Percentiles rank a stretch among this genome's conserved stretches.
These are phyloP conservation scores for Pachypanchax playfairii DNA, from an alignment of 2,113 vertebrate species.

Conservation along the genomic window DNA sequence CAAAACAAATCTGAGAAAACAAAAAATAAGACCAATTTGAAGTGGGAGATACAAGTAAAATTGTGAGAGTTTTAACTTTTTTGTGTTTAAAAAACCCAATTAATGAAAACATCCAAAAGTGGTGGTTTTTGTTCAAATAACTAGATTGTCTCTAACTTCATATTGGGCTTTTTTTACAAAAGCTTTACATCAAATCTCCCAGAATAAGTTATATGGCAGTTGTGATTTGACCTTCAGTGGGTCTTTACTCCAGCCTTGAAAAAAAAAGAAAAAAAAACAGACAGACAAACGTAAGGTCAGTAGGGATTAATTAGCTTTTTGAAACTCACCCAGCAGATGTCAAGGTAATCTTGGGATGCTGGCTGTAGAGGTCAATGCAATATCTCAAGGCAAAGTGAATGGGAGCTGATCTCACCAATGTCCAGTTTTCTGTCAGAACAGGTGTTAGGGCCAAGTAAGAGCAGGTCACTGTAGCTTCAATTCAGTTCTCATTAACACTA, in stretches of 20 bases:
- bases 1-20: slow-evolving; percentile 31
- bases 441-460: slow-evolving; percentile 50
- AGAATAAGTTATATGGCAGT: slow-evolving; percentile 30
- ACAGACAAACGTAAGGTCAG: slow-evolving; percentile 74
- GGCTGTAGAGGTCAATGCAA: slow-evolving; percentile 77
- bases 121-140: slow-evolving; percentile 26
- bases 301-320: slow-evolving; percentile 83
- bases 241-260: slow-evolving; percentile 65
- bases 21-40: slow-evolving; percentile 35
- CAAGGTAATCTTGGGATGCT: slow-evolving; percentile 78
- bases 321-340: slow-evolving; percentile 77
- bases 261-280: too few relatives aligned
- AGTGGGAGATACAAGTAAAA: slow-evolving; percentile 39
- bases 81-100: too few relatives aligned
- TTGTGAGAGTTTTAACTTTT: too few relatives aligned
- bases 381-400: slow-evolving; percentile 67
- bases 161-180: slow-evolving; percentile 29
- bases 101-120: slow-evolving; percentile 19
- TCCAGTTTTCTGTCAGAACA: slow-evolving; percentile 36
- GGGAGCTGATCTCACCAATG: slow-evolving; percentile 53
- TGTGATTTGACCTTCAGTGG: slow-evolving; percentile 51
- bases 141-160: slow-evolving; percentile 9
- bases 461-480: slow-evolving; percentile 28
- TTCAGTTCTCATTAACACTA: slow-evolving; percentile 55
- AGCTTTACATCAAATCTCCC: slow-evolving; percentile 22